These are phyloP conservation scores for Andrena flavipes DNA, from an alignment of 2,888 invertebrate species.

Conservation along the genomic window DNA sequence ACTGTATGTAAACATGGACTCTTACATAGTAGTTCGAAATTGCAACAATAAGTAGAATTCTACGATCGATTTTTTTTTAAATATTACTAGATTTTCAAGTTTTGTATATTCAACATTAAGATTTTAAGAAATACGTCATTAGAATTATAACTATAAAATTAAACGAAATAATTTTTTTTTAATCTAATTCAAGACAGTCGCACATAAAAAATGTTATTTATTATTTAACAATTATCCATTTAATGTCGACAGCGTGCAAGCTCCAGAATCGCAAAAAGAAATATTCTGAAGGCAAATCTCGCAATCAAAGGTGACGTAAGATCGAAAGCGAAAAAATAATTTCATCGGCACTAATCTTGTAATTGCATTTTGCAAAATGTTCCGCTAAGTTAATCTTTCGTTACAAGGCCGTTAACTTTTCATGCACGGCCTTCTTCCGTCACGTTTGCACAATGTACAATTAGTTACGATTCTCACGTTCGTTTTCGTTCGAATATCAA, in stretches of 20 bases:
- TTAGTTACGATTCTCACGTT: slow-evolving; percentile 48
- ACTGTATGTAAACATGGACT: too few relatives aligned
- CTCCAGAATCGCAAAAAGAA: slow-evolving; percentile 3
- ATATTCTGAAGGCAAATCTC: slow-evolving; percentile 20
- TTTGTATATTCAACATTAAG: too few relatives aligned
- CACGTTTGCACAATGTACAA: slow-evolving; percentile 50
- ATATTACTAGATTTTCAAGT: too few relatives aligned
- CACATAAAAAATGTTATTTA: background rate
- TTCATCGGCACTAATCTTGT: slow-evolving; percentile 28
- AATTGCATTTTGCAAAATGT: slow-evolving; percentile 59
- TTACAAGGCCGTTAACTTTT: slow-evolving; percentile 72
- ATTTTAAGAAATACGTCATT: too few relatives aligned
- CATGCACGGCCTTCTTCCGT: slow-evolving; percentile 53
- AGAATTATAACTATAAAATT: too few relatives aligned
- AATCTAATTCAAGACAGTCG: background rate
- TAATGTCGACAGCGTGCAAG: background rate
- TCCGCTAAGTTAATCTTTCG: slow-evolving; percentile 70
- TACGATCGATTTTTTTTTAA: too few relatives aligned
- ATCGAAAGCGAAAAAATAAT: slow-evolving; percentile 39
- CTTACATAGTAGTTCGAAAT: too few relatives aligned
- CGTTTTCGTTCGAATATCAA: slow-evolving; percentile 43
- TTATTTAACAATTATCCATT: background rate
- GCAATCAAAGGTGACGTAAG: slow-evolving; percentile 48
- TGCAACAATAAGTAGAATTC: too few relatives aligned
- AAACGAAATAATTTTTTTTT: background rate